Conservation (phyloP, 2,888 invertebrate species). For the Rotaria sp. region DNA sequence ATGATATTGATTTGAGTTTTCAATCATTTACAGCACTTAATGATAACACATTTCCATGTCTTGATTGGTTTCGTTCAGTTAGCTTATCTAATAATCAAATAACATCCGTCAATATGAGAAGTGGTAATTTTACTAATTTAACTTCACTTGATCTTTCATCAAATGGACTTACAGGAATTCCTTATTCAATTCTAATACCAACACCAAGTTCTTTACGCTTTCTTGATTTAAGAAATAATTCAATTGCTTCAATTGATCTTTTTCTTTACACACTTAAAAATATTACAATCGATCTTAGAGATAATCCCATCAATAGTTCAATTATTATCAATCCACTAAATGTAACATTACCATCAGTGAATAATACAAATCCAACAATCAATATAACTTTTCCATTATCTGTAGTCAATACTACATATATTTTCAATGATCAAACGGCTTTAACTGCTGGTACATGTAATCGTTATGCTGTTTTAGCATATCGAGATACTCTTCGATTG, state of each 20-base stretch:
- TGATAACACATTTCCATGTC: neutral
- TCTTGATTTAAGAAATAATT: conserved; percentile 9
- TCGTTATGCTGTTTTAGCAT: neutral
- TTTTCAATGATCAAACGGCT: neutral
- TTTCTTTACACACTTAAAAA: neutral
- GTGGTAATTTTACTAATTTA: neutral
- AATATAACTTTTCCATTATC: neutral
- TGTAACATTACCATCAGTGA: neutral
- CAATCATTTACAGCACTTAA: neutral
- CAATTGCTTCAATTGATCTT: neutral
- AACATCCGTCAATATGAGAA: neutral
- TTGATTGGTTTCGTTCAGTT: neutral
- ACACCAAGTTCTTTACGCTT: neutral
- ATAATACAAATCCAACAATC: neutral
- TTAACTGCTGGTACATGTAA: neutral
- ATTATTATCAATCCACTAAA: neutral
- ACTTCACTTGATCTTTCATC: neutral
- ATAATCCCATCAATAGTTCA: conserved; percentile 9
- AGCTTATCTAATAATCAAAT: neutral
- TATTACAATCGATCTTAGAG: neutral
- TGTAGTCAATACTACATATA: neutral
- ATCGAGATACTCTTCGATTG: neutral
- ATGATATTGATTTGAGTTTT: neutral
- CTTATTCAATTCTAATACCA: neutral
- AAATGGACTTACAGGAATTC: neutral